Evolutionary conservation across 2,888 invertebrate species (phyloP).

Genomic region (Tineola bisselliella): DNA sequence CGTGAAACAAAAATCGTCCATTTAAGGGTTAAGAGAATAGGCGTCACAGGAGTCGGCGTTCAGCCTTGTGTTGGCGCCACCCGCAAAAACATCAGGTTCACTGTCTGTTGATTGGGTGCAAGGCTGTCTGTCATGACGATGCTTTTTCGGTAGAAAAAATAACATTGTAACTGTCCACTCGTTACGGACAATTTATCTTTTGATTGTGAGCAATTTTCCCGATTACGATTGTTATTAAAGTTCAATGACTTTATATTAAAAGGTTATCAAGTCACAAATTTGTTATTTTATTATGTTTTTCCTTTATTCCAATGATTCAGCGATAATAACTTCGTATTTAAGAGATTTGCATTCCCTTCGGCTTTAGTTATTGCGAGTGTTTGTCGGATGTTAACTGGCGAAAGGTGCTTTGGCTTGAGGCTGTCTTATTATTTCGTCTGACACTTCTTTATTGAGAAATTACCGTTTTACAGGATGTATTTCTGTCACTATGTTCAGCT

Average conservation of each 20-base stretch:
- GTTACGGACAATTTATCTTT: slow-evolving; percentile 11
- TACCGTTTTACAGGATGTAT: neutral
- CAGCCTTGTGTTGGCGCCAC: slow-evolving; percentile 12
- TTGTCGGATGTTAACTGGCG: slow-evolving; percentile 3
- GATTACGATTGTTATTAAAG: slow-evolving; percentile 6
- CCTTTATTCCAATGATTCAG: neutral
- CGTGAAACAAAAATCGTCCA: too few relatives aligned
- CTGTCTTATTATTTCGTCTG: neutral
- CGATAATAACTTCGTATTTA: neutral
- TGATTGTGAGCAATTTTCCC: slow-evolving; percentile 11
- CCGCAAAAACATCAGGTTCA: slow-evolving; percentile 14
- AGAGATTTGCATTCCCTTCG: neutral
- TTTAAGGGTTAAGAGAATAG: neutral
- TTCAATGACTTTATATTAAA: neutral
- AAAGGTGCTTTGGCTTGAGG: neutral
- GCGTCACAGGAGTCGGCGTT: slow-evolving; percentile 8
- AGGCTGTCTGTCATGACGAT: slow-evolving; percentile 15
- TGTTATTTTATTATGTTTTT: neutral
- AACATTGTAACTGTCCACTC: neutral
- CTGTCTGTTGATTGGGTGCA: slow-evolving; percentile 14
- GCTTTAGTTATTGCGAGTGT: neutral
- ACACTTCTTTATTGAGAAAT: slow-evolving; percentile 5
- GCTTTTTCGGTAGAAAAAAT: slow-evolving; percentile 12
- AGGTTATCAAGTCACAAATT: slow-evolving; percentile 3
- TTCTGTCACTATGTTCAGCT: neutral